phyloP scores from a whole-genome alignment of 2,113 vertebrate genomes.

The Puffinus mauretanicus region DNA sequence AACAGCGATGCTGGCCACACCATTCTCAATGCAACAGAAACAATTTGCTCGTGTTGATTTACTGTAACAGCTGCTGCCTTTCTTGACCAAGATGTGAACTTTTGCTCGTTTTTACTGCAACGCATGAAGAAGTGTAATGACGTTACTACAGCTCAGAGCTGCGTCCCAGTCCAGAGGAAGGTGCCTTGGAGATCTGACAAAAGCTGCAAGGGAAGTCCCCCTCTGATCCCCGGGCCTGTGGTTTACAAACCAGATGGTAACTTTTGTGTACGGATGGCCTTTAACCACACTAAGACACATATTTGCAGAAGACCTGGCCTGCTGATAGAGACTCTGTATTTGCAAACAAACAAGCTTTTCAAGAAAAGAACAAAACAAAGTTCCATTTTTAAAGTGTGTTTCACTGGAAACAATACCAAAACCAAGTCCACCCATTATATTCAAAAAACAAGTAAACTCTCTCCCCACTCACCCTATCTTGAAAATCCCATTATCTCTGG shows the following conservation, averaged over 20 bases:
- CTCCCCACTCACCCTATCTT: neutral
- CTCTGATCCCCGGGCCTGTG: conserved; percentile 37
- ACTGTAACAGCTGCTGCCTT: neutral
- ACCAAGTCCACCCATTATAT: neutral
- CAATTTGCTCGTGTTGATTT: neutral
- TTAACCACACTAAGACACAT: conserved; percentile 55
- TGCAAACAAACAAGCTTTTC: neutral
- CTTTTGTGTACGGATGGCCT: conserved; percentile 29
- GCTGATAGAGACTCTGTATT: conserved; percentile 58
- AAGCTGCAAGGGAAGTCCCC: neutral
- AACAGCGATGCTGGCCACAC: neutral
- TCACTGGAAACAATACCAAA: neutral
- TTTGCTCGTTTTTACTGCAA: neutral
- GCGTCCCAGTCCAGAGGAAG: neutral
- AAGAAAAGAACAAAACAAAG: neutral
- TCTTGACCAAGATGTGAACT: neutral
- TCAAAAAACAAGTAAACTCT: neutral
- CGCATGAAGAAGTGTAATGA: fast-evolving
- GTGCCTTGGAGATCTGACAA: neutral
- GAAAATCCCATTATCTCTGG: conserved; percentile 21
- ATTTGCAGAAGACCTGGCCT: conserved; percentile 63
- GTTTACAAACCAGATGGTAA: conserved; percentile 68
- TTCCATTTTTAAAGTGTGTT: neutral
- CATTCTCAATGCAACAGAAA: neutral
- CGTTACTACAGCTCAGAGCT: neutral